phyloP scores from a whole-genome alignment of 2,797 vertebrate genomes.

The Bryconaethiops microstoma region DNA sequence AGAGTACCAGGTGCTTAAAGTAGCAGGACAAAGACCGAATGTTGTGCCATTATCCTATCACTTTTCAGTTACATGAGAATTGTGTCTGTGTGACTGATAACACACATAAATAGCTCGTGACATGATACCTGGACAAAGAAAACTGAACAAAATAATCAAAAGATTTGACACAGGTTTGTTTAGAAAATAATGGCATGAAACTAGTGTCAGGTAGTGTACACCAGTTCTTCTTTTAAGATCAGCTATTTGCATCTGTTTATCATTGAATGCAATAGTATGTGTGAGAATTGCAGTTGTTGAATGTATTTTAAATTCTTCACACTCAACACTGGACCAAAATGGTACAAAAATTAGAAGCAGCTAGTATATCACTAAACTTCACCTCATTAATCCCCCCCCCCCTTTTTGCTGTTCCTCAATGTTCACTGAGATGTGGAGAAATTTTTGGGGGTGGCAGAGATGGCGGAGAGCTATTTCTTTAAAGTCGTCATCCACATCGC shows the following conservation, averaged over 20 bases:
- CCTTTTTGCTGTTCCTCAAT: constrained; percentile 41
- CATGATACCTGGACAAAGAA: not conserved
- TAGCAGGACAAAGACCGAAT: not conserved
- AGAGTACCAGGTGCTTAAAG: constrained; percentile 13
- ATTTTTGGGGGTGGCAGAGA: constrained; percentile 44
- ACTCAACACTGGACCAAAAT: constrained; percentile 1
- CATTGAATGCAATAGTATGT: not conserved
- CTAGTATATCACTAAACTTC: not conserved
- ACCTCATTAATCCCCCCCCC: constrained; percentile 43
- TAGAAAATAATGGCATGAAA: no score
- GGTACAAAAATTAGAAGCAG: constrained; percentile 30
- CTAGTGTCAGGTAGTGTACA: not conserved
- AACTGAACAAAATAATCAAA: not conserved
- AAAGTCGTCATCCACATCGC: constrained; percentile 77
- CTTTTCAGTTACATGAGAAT: not conserved
- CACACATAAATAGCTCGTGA: not conserved
- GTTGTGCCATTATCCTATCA: not conserved
- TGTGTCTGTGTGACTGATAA: not conserved
- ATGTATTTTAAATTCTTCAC: constrained; percentile 1
- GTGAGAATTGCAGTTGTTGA: not conserved
- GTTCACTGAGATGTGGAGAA: constrained; percentile 24
- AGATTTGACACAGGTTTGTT: no score
- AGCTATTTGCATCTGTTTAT: not conserved
- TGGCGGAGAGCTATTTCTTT: constrained; percentile 66
- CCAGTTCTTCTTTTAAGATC: not conserved